Conservation (phyloP, 35 echinoderm and acorn worm species). For the Stichopus chloronotus region DNA sequence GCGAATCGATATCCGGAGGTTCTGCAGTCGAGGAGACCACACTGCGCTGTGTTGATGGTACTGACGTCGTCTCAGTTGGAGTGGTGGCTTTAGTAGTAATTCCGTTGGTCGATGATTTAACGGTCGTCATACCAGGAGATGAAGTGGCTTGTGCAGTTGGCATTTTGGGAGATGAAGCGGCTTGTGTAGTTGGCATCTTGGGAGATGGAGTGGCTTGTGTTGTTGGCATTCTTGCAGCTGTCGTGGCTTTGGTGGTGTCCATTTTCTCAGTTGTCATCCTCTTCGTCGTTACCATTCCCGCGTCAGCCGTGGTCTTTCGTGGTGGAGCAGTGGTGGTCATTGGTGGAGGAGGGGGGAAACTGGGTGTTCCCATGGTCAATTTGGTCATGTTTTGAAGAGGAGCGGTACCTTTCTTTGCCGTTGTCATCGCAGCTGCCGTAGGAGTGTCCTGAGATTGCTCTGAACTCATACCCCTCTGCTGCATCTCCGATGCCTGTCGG, state of each 20-base stretch:
- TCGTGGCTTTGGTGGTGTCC: neutral
- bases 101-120: too few relatives aligned
- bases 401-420: neutral
- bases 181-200: conserved; percentile 4
- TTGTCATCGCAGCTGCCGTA: neutral
- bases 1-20: conserved; percentile 56
- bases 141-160: neutral
- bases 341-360: conserved; percentile 46
- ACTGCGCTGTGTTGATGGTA: neutral
- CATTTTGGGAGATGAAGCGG: neutral
- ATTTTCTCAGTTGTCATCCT: neutral
- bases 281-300: neutral
- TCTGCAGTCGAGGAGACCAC: neutral
- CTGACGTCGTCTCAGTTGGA: too few relatives aligned
- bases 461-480: neutral
- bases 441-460: neutral
- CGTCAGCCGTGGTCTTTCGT: neutral
- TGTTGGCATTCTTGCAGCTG: neutral
- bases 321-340: conserved; percentile 36
- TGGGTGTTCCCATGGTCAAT: neutral
- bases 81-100: too few relatives aligned
- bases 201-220: neutral
- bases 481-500: neutral
- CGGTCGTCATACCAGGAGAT: too few relatives aligned
- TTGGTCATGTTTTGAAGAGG: neutral